Base-by-base conservation (phyloP, 2,888 invertebrate species). In the Tribolium freemani region DNA sequence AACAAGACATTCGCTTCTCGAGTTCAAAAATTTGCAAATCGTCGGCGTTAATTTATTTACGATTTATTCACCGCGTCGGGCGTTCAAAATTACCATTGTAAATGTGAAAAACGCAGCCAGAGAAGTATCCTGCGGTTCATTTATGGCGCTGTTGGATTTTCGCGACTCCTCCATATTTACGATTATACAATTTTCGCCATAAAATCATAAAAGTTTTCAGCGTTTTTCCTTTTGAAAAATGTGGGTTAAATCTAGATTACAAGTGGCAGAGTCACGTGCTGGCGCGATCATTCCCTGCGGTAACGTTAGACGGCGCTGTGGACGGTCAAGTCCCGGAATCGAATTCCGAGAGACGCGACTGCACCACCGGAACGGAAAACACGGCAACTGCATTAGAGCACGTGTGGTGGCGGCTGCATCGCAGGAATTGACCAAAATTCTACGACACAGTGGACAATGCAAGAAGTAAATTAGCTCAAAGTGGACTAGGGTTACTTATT, bases 371-470 rank as follows among this genome's bases (percentile, higher is more conserved):
- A 74, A 75, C 76, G 74, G 72, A 74, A 74, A 76, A 78, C 79
- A 79, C 71, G 74, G 72, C 74, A 78, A 77, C 76, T 77, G 79
- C 79, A 79, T 79, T 79, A 75, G 46, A 72, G 69, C 72, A 68
- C 72, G 60, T 69, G 72, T 57, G 64, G 20, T n/a, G 16, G 16
- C 16, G 16, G 16, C 1, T 71, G 73, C 72, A 68, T 61, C 63
- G 60, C 11, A 44, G 26, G 56, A 57, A 51, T 16, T 16, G 66
- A 64, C 11, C 3, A 51, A 67, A 56, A n/a, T 38, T 38, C n/a
- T 3, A 26, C 4, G n/a, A 38, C 38, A 66, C 66, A 66, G 54
- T 66, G 46, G 13, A 21, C 20, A 26, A 26, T n/a, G n/a, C 45
- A 54, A 54, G 54, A 45, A 44, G 56, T 3, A 50, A 64, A 64